Evolutionary conservation across 2,113 vertebrate genomes (phyloP), one percentile per base, ranked within the genome.

Genomic region (Penelope pileata): DNA sequence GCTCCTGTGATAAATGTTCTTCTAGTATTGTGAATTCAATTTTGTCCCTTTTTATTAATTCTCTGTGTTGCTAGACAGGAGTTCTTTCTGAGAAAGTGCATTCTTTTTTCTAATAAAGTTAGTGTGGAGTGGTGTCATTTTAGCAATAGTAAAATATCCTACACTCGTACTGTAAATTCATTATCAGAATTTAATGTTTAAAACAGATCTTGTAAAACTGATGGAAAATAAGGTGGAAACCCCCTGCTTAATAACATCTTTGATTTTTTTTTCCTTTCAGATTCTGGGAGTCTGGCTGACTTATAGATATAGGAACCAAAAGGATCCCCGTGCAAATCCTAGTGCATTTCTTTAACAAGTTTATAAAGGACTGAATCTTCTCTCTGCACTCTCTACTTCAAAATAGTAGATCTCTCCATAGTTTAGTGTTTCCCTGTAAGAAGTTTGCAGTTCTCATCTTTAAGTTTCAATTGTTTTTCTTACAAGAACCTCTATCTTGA

Each of bases 211-310:
- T 83, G 29, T 83, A 51, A 38, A 88, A 80, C n/a, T 63, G 9
- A 29, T 50, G 23, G 42, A 79, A 54, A 16, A 17, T 38, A 12
- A 2, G 7, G 14, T 79, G 5, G 50, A 81, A 30, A 47, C 58
- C 9, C 16, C 45, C 29, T 78, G 19, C 45, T 68, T 87, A 67
- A 53, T 91, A 29, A 21, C 68, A 29, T 91, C 16, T 94, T 74
- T 34, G 85, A n/a, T 11, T 10, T 89, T 73, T 45, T 77, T 22
- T 69, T 13, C 16, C 6, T 98, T 98, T 86, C 96, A 99, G 99
- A 98, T 99, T 93, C 97, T 99, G 80, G 99, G 99, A 36, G 98
- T 99, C 26, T 99, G 99, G 99, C 97, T 99, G 91, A 98, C 99
- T 0, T 98, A 99, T 72, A 98, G 98, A 97, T 99, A 99, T 97